These are phyloP conservation scores for Podargus strigoides DNA, from an alignment of 2,797 vertebrate species.

Conservation along the genomic window DNA sequence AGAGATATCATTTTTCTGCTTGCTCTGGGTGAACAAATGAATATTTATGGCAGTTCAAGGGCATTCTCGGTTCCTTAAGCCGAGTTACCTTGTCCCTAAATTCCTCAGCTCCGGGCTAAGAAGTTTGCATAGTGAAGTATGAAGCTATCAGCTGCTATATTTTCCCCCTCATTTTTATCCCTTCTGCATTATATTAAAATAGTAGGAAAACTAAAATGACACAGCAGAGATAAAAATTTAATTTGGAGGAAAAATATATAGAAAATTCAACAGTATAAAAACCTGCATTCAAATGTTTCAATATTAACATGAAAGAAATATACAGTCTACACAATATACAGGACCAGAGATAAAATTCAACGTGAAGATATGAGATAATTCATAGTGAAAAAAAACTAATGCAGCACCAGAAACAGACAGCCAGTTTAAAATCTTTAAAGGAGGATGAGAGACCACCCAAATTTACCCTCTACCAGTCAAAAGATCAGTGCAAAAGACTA, in stretches of 20 bases:
- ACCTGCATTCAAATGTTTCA: not conserved
- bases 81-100: not conserved
- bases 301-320: not conserved
- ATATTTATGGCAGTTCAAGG: not conserved
- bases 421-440: not conserved
- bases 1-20: not conserved
- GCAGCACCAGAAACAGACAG: not conserved
- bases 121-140: not conserved
- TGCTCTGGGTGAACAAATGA: not conserved
- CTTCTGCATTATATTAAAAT: not conserved
- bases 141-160: not conserved
- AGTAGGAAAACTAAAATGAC: not conserved
- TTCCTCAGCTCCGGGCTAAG: not conserved
- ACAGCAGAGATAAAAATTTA: conserved; percentile 13
- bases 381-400: conserved; percentile 3
- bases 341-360: conserved; percentile 17
- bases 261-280: not conserved
- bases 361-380: not conserved
- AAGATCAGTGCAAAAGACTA: not conserved
- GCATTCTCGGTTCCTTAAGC: not conserved
- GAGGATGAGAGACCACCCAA: not conserved
- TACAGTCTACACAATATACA: not conserved
- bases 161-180: not conserved
- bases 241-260: conserved; percentile 4
- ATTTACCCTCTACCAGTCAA: not conserved